Evolutionary conservation across 2,888 invertebrate genomes (phyloP).

Genomic region (Lasioglossum figueresi): DNA sequence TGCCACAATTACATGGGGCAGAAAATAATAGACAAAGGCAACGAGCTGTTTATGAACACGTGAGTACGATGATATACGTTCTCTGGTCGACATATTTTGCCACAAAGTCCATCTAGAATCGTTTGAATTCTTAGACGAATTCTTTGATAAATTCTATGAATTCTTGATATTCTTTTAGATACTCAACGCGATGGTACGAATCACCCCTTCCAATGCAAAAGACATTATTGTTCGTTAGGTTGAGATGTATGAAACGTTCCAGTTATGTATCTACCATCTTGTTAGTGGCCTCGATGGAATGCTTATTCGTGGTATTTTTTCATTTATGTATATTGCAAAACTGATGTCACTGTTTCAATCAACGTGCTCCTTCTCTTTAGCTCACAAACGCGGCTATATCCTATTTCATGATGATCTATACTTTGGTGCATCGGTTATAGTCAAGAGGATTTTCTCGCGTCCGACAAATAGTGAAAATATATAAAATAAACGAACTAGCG

Average conservation of each 20-base stretch:
- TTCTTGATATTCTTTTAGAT: neutral
- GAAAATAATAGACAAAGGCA: neutral
- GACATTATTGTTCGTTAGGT: neutral
- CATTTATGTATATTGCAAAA: neutral
- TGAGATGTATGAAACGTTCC: neutral
- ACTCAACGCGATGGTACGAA: neutral
- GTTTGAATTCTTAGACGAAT: no score
- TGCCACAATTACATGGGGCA: neutral
- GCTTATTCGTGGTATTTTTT: neutral
- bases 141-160: no score
- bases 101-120: no score
- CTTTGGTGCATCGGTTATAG: neutral
- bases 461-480: neutral
- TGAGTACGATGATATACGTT: neutral
- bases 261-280: neutral
- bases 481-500: neutral
- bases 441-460: neutral
- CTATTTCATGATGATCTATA: neutral
- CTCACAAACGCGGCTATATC: neutral
- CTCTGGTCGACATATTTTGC: neutral
- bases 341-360: neutral
- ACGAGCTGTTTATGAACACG: neutral
- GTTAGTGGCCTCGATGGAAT: neutral
- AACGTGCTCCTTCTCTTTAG: neutral
- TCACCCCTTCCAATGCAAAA: slow-evolving; percentile 1